phyloP scores from a whole-genome alignment of 2,797 vertebrate species.

The Pelobates cultripes region DNA sequence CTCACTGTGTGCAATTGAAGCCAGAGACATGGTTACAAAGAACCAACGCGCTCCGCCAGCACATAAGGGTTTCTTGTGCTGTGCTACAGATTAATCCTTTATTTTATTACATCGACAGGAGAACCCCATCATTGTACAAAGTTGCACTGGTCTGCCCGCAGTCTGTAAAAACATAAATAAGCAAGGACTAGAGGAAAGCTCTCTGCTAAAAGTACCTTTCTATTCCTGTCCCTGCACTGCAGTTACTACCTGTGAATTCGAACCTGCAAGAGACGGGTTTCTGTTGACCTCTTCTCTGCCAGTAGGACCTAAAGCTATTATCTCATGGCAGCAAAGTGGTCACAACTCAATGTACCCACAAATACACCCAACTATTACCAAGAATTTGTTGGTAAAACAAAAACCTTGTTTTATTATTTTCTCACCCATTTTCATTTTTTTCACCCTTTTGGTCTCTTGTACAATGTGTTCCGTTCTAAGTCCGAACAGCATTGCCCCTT shows the following conservation, averaged over 20 bases:
- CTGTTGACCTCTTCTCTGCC: conserved; percentile 68
- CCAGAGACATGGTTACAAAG: conserved; percentile 67
- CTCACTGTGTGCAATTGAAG: conserved; percentile 83
- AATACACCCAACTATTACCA: conserved; percentile 34
- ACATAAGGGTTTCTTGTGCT: conserved; percentile 84
- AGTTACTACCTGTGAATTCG: conserved; percentile 96
- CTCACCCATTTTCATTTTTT: conserved; percentile 13
- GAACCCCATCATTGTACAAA: conserved; percentile 95
- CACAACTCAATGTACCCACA: conserved; percentile 25
- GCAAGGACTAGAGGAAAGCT: conserved; percentile 77
- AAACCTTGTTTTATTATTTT: not conserved
- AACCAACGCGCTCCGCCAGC: conserved; percentile 66
- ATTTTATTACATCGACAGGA: conserved; percentile 99
- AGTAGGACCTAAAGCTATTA: conserved; percentile 13
- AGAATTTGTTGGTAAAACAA: conserved; percentile 21
- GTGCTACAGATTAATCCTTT: conserved; percentile 93
- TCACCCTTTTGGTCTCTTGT: not conserved
- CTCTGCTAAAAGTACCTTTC: conserved; percentile 58
- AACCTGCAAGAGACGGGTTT: conserved; percentile 85
- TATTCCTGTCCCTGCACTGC: conserved; percentile 78
- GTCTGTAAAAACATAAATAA: conserved; percentile 98
- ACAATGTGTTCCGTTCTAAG: too few relatives aligned
- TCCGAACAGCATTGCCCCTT: too few relatives aligned
- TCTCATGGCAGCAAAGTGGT: conserved; percentile 13
- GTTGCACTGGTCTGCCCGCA: conserved; percentile 87